Percentiles rank a stretch among this genome's conserved stretches.
Evolutionary conservation across 1,140 invertebrate species (phyloP).

Genomic region (Limonius californicus): DNA sequence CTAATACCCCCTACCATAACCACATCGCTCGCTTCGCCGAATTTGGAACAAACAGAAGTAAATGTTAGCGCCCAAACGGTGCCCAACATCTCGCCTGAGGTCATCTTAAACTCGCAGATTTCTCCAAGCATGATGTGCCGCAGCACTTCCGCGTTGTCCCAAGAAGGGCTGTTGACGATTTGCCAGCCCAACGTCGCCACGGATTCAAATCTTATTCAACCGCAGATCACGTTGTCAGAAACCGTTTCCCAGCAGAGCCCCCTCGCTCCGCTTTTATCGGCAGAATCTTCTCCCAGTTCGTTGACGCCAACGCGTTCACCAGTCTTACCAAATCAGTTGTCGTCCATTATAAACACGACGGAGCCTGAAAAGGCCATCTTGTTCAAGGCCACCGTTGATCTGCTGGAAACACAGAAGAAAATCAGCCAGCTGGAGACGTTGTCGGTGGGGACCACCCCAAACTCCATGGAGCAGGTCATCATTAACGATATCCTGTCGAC

Average conservation of each 20-base stretch:
- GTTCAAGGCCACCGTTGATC: slow-evolving; percentile 60
- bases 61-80: slow-evolving; percentile 44
- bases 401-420: slow-evolving; percentile 47
- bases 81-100: slow-evolving; percentile 54
- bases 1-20: slow-evolving; percentile 39
- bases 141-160: slow-evolving; percentile 34
- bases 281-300: slow-evolving; percentile 26
- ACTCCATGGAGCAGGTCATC: slow-evolving; percentile 14
- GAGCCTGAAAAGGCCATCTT: slow-evolving; percentile 65
- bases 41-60: slow-evolving; percentile 28
- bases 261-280: slow-evolving; percentile 35
- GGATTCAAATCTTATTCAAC: slow-evolving; percentile 14
- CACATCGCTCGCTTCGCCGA: slow-evolving; percentile 30
- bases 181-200: slow-evolving; percentile 24
- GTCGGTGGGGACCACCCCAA: background rate
- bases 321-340: slow-evolving; percentile 6
- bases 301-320: background rate
- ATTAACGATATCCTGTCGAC: slow-evolving; percentile 25
- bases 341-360: slow-evolving; percentile 54
- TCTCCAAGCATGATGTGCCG: slow-evolving; percentile 55
- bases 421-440: slow-evolving; percentile 30
- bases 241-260: slow-evolving; percentile 14
- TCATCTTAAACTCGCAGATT: slow-evolving; percentile 60
- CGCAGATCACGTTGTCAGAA: slow-evolving; percentile 3
- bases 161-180: slow-evolving; percentile 34